These are phyloP conservation scores for Lysandra coridon DNA, from an alignment of 2,888 invertebrate genomes.

Conservation along the genomic window DNA sequence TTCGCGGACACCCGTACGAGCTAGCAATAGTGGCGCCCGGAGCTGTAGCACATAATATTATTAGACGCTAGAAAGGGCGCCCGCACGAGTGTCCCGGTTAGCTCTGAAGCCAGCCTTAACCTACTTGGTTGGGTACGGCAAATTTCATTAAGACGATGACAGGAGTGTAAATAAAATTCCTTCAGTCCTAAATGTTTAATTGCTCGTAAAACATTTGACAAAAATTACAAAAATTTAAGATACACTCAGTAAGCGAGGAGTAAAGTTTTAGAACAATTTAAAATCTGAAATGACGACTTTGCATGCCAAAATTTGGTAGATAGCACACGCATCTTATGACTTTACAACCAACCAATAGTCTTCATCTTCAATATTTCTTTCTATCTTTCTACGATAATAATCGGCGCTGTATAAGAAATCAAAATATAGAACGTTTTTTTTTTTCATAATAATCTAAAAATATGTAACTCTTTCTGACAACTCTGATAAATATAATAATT, in stretches of 20 bases:
- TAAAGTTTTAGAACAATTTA: neutral
- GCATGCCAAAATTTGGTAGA: slow-evolving; percentile 16
- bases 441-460: neutral
- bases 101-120: too few species aligned
- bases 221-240: neutral
- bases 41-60: too few species aligned
- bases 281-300: neutral
- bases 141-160: neutral
- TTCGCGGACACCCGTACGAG: too few species aligned
- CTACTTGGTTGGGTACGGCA: too few species aligned
- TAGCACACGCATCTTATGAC: neutral
- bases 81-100: too few species aligned
- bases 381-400: slow-evolving; percentile 6
- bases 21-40: too few species aligned
- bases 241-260: slow-evolving; percentile 8
- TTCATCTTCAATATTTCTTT: slow-evolving; percentile 4
- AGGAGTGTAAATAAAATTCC: neutral
- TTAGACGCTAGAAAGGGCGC: too few species aligned
- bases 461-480: neutral
- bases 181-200: slow-evolving; percentile 12
- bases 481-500: neutral
- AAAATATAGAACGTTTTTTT: neutral
- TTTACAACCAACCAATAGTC: neutral
- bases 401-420: neutral
- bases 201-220: neutral